Conservation (phyloP, 2,113 vertebrate genomes). For the Pelvicachromis taeniatus region DNA sequence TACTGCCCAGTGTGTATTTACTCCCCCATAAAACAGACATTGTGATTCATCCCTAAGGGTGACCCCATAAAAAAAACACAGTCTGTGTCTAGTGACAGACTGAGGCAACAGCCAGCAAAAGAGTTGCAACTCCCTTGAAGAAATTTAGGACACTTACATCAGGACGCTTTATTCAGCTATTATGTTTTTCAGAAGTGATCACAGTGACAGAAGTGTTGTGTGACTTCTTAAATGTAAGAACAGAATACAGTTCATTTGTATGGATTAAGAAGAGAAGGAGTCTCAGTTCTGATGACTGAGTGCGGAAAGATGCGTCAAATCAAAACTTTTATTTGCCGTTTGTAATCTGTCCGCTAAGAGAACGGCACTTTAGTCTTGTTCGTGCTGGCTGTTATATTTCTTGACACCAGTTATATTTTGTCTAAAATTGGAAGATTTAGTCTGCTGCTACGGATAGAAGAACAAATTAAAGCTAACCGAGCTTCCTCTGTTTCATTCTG, state of each 20-base stretch:
- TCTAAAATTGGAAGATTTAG: neutral
- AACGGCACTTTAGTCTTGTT: neutral
- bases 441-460: neutral
- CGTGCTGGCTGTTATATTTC: neutral
- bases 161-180: slow-evolving; percentile 26
- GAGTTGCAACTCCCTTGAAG: slow-evolving; percentile 49
- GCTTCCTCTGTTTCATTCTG: neutral
- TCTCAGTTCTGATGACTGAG: neutral
- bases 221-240: neutral
- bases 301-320: neutral
- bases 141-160: slow-evolving; percentile 39
- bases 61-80: slow-evolving; percentile 16
- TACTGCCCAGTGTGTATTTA: slow-evolving; percentile 18
- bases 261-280: neutral
- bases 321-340: neutral
- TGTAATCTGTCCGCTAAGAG: neutral
- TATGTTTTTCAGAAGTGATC: slow-evolving; percentile 21
- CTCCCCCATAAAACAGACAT: slow-evolving; percentile 18
- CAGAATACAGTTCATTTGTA: neutral
- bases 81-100: slow-evolving; percentile 28
- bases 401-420: neutral
- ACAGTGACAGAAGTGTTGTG: neutral
- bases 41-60: slow-evolving; percentile 44
- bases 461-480: neutral
- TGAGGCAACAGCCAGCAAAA: slow-evolving; percentile 56